These are phyloP conservation scores for Chelidonichthys spinosus DNA, from an alignment of 2,797 vertebrate genomes.

Conservation along the genomic window DNA sequence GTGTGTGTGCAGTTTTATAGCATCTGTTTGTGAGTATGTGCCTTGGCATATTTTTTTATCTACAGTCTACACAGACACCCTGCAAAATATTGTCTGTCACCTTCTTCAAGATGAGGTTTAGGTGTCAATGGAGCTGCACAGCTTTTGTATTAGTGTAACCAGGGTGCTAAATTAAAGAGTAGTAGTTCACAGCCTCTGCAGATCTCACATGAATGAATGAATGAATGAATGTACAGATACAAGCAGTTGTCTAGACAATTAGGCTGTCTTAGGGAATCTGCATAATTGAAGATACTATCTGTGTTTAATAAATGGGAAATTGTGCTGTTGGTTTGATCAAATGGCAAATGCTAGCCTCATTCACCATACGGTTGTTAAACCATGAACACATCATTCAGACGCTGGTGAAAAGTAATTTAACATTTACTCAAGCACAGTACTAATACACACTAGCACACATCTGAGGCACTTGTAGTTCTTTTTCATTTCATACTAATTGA, in stretches of 20 bases:
- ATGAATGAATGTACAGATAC: constrained; percentile 37
- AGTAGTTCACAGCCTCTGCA: constrained; percentile 27
- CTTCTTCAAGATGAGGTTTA: constrained; percentile 56
- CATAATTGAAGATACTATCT: constrained; percentile 73
- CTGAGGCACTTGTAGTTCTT: not conserved
- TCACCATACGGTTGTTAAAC: constrained; percentile 22
- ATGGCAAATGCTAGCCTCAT: constrained; percentile 22
- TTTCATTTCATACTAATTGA: not conserved
- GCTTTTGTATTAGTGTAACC: constrained; percentile 46
- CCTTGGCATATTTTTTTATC: constrained; percentile 54
- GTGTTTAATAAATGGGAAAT: constrained; percentile 54
- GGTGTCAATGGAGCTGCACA: constrained; percentile 22
- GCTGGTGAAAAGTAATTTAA: constrained; percentile 22
- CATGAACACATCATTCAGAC: constrained; percentile 17
- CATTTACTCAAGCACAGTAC: not conserved
- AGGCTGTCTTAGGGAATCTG: constrained; percentile 56
- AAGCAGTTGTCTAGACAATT: constrained; percentile 71
- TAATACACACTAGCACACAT: not conserved
- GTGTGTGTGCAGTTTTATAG: constrained; percentile 27
- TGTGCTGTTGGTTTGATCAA: constrained; percentile 34
- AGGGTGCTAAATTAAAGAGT: constrained; percentile 27
- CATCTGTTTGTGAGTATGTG: constrained; percentile 30
- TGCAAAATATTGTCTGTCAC: constrained; percentile 42
- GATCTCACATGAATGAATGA: constrained; percentile 27
- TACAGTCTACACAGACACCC: constrained; percentile 44